A percentile compares a stretch with the other conserved stretches of the same genome.
These are phyloP conservation scores for Chirona hameri DNA, from an alignment of 2,888 invertebrate genomes.

Conservation along the genomic window DNA sequence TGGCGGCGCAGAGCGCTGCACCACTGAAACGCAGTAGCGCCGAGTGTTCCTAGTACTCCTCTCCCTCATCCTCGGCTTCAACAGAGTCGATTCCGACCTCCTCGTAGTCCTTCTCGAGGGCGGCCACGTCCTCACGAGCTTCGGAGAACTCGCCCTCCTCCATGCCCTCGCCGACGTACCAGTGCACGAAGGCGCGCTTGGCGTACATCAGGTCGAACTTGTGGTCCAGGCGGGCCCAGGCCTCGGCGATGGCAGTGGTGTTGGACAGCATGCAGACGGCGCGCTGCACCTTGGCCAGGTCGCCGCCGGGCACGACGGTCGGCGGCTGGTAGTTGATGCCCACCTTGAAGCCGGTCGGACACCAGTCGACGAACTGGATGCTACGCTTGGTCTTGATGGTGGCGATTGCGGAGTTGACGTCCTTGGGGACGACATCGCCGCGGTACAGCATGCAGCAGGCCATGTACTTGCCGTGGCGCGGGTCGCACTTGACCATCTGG, in stretches of 20 bases:
- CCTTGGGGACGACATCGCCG: slow-evolving; percentile 92
- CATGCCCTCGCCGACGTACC: too few relatives aligned
- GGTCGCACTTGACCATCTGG: slow-evolving; percentile 92
- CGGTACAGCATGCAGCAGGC: slow-evolving; percentile 55
- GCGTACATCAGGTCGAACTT: too few relatives aligned
- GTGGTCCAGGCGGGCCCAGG: too few relatives aligned
- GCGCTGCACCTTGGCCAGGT: slow-evolving; percentile 47
- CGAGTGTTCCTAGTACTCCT: slow-evolving; percentile 35
- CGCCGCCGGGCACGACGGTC: slow-evolving; percentile 45
- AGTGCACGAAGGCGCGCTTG: too few relatives aligned
- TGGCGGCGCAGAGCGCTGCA: not conserved
- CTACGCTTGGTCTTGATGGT: slow-evolving; percentile 92
- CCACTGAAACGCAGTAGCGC: not conserved
- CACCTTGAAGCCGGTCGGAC: slow-evolving; percentile 86
- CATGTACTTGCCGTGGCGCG: slow-evolving; percentile 81
- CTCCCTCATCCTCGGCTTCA: slow-evolving; percentile 39
- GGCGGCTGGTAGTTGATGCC: too few relatives aligned
- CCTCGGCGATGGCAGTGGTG: too few relatives aligned
- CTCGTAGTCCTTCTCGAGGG: too few relatives aligned
- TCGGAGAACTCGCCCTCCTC: slow-evolving; percentile 87
- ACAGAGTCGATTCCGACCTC: slow-evolving; percentile 48
- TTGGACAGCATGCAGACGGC: too few relatives aligned
- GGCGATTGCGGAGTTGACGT: slow-evolving; percentile 91
- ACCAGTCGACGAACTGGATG: slow-evolving; percentile 92
- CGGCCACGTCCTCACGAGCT: slow-evolving; percentile 79